phyloP scores from a whole-genome alignment of 1,140 invertebrate species.

The Drosophila nikananu region DNA sequence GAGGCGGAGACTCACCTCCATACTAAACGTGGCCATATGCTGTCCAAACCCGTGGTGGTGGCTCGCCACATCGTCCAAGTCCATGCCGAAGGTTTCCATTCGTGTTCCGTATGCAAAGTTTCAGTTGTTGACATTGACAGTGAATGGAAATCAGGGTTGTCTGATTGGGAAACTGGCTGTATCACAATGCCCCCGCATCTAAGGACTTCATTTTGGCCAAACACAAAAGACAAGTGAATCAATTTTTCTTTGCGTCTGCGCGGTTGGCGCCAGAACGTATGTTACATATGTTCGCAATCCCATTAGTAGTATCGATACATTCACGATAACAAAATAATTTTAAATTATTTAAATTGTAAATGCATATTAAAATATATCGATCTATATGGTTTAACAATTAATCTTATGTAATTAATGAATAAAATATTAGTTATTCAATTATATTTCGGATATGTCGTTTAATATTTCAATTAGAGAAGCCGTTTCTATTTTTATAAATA shows the following conservation, averaged over 20 bases:
- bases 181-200: conserved; percentile 26
- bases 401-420: neutral
- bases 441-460: neutral
- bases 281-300: conserved; percentile 30
- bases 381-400: neutral
- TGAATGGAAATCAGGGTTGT: conserved; percentile 12
- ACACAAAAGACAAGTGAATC: conserved; percentile 36
- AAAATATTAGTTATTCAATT: neutral
- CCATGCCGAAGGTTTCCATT: conserved; percentile 64
- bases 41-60: conserved; percentile 37
- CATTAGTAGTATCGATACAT: conserved; percentile 13
- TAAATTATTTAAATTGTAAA: neutral
- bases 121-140: conserved; percentile 68
- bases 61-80: conserved; percentile 52
- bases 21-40: conserved; percentile 74
- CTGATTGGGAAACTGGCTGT: conserved; percentile 3
- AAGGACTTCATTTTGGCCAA: conserved; percentile 18
- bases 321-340: neutral
- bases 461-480: neutral
- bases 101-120: conserved; percentile 31
- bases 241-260: conserved; percentile 48
- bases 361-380: neutral
- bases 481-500: neutral
- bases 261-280: conserved; percentile 15
- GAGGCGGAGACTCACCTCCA: conserved; percentile 60